A percentile compares a stretch with the other conserved stretches of the same genome.
Conservation (phyloP, 2,888 invertebrate genomes). For the Hirtodrosophila duncani region DNA sequence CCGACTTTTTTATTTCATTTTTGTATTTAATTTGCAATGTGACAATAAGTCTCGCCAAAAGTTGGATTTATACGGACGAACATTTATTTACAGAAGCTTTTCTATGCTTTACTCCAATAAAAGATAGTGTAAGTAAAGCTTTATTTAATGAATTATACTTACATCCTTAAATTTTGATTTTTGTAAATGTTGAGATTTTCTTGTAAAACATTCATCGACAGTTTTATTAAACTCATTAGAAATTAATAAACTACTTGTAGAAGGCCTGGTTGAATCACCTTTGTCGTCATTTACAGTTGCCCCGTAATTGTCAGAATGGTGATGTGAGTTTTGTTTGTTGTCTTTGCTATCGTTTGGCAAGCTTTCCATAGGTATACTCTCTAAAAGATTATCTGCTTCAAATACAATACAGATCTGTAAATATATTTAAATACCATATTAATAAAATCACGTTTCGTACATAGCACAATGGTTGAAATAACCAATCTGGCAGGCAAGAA, state of each 20-base stretch:
- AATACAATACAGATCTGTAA: slow-evolving; percentile 56
- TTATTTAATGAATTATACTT: slow-evolving; percentile 20
- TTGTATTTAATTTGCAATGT: too few relatives aligned
- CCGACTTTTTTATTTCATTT: not conserved
- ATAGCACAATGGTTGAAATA: too few relatives aligned
- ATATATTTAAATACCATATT: too few relatives aligned
- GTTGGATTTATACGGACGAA: not conserved
- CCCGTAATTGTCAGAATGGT: slow-evolving; percentile 36
- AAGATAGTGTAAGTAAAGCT: too few relatives aligned
- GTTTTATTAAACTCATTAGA: slow-evolving; percentile 33
- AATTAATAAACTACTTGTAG: slow-evolving; percentile 45
- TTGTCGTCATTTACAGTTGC: slow-evolving; percentile 45
- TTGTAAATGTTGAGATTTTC: slow-evolving; percentile 51
- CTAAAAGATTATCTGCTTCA: slow-evolving; percentile 42
- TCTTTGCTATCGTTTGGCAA: slow-evolving; percentile 41
- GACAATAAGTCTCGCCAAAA: too few relatives aligned
- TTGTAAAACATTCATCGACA: slow-evolving; percentile 46
- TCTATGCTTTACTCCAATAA: not conserved
- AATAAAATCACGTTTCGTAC: too few relatives aligned
- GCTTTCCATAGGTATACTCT: slow-evolving; percentile 34
- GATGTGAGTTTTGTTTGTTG: slow-evolving; percentile 37
- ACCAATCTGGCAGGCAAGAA: too few relatives aligned
- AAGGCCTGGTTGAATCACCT: slow-evolving; percentile 39
- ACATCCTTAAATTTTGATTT: slow-evolving; percentile 53
- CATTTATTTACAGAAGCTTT: not conserved